Evolutionary conservation across 1,140 invertebrate species (phyloP), one percentile per base, ranked within the genome.

Genomic region (Pseudomyrmex dendroicus): DNA sequence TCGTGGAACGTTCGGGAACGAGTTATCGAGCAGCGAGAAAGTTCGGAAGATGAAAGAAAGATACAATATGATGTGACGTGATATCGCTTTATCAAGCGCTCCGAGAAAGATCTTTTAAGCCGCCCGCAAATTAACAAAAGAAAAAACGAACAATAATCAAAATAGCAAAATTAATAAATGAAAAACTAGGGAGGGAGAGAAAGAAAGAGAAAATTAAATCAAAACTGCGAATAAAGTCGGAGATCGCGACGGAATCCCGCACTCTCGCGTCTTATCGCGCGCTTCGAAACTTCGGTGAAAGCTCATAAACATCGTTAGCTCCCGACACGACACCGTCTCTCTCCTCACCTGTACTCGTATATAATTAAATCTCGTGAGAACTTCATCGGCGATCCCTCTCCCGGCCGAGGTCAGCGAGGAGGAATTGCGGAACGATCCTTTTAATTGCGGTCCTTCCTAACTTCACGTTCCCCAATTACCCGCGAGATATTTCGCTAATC

Each of bases 271-370:
- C 62, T 54, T 50, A 35, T 35, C 35, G 35, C 64, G 54, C 57
- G 63, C 15, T 82, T 72, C 64, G 50, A 10, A 88, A 88, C 72
- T 88, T 85, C 46, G 12, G 3, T 25, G 83, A 66, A 77, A 84
- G 86, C 86, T 56, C 67, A 86, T 85, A 88, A 88, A 88, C 86
- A 88, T 88, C 86, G 77, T 88, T 88, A 88, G 56, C 57, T 35
- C 35, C 35, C 76, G 67, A 17, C 35, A 35, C 72, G 86, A 82
- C 87, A 77, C 85, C 83, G 86, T 66, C 77, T 88, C 35, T 35
- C 35, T 35, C 35, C 20, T 20, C 76, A 83, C 77, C 77, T 82
- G 70, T 88, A 66, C 77, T 66, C 59, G 73, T 87, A 68, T 85
- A 74, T 87, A 88, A 88, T 88, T 88, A 85, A 87, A 73, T 78